Percentiles rank a stretch among this genome's conserved stretches.
These are phyloP conservation scores for Heterodera filipjevi DNA, from an alignment of 2,888 invertebrate genomes.

Conservation along the genomic window DNA sequence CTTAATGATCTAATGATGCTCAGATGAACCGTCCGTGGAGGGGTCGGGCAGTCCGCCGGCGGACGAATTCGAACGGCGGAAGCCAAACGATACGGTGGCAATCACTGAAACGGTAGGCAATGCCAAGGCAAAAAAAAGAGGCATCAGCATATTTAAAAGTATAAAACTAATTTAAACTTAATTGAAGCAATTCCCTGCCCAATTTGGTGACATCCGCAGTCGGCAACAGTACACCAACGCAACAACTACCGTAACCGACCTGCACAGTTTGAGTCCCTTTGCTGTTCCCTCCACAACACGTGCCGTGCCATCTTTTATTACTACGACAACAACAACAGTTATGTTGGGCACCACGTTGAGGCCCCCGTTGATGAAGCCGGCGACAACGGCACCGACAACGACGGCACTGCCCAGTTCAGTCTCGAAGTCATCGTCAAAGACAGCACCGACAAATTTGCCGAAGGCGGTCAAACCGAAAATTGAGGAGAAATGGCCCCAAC, in stretches of 20 bases:
- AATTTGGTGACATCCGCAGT: neutral
- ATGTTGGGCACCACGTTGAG: neutral
- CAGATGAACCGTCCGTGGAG: neutral
- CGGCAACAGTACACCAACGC: neutral
- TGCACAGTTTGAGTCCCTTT: neutral
- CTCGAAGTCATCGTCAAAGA: neutral
- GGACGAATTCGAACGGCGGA: neutral
- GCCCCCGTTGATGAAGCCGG: neutral
- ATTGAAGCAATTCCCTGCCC: neutral
- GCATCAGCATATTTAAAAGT: too few relatives aligned
- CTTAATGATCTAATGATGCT: neutral
- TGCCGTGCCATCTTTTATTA: neutral
- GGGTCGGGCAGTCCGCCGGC: conserved; percentile 9
- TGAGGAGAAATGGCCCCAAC: neutral
- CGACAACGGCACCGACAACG: neutral
- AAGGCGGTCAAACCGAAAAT: neutral
- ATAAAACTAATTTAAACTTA: neutral
- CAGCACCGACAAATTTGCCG: neutral
- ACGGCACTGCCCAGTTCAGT: neutral
- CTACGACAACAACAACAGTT: conserved; percentile 1
- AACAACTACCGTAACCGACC: neutral
- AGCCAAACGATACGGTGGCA: neutral
- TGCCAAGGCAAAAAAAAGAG: neutral
- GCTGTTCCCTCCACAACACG: neutral
- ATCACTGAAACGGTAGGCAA: conserved; percentile 7